These are phyloP conservation scores for Seriola dumerili DNA, from an alignment of 2,113 vertebrate genomes.

Conservation along the genomic window DNA sequence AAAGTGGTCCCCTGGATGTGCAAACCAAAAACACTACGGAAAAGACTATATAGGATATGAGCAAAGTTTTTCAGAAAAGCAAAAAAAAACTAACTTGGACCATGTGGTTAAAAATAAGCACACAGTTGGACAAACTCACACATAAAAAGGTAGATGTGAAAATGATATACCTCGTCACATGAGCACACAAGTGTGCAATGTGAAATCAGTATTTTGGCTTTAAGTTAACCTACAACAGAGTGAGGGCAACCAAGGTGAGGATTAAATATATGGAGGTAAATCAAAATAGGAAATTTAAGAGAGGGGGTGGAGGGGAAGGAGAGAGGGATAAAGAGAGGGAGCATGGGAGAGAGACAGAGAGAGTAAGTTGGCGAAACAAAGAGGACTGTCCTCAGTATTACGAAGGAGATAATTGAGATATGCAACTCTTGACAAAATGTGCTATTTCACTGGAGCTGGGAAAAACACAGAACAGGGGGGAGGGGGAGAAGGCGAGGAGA, in stretches of 20 bases:
- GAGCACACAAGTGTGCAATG: slow-evolving; percentile 9
- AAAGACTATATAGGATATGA: not conserved
- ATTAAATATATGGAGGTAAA: slow-evolving; percentile 54
- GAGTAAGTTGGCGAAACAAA: slow-evolving; percentile 58
- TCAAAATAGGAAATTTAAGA: slow-evolving; percentile 58
- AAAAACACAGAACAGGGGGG: slow-evolving; percentile 54
- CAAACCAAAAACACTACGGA: not conserved
- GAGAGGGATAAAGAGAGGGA: not conserved
- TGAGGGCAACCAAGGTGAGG: slow-evolving; percentile 58
- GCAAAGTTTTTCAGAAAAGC: not conserved
- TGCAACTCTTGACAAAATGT: slow-evolving; percentile 82
- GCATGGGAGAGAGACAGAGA: slow-evolving; percentile 18
- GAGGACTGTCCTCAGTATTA: slow-evolving; percentile 67
- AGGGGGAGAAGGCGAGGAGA: slow-evolving; percentile 22
- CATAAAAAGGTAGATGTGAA: slow-evolving; percentile 22
- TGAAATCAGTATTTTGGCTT: slow-evolving; percentile 42
- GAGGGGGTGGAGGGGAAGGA: not conserved
- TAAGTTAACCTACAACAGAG: slow-evolving; percentile 49
- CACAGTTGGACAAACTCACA: not conserved
- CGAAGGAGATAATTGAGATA: slow-evolving; percentile 84
- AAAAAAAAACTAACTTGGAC: slow-evolving; percentile 1
- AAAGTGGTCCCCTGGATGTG: not conserved
- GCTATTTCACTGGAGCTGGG: slow-evolving; percentile 76
- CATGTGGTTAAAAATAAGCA: not conserved
- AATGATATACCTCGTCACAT: slow-evolving; percentile 9